phyloP scores from a whole-genome alignment of 1,140 invertebrate species.

The Drosophila pruinosa region DNA sequence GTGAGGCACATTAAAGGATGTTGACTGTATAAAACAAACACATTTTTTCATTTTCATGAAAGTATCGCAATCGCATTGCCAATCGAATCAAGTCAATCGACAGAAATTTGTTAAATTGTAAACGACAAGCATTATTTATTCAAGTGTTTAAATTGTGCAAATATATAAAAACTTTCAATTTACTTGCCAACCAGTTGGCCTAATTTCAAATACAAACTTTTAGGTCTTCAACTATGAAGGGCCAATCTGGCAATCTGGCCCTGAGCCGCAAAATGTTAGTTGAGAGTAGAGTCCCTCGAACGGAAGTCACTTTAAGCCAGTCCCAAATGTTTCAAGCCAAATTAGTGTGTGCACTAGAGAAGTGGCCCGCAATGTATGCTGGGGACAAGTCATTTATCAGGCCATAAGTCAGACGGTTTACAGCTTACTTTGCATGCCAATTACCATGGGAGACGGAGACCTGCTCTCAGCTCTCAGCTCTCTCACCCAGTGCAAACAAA shows the following conservation, averaged over 20 bases:
- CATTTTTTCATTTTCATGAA: too few relatives aligned
- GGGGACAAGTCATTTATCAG: conserved; percentile 37
- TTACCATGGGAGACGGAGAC: conserved; percentile 27
- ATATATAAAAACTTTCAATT: too few relatives aligned
- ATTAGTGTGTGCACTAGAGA: conserved; percentile 25
- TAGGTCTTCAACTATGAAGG: not conserved
- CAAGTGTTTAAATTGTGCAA: too few relatives aligned
- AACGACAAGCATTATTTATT: too few relatives aligned
- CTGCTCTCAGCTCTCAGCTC: not conserved
- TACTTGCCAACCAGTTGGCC: too few relatives aligned
- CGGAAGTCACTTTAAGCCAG: conserved; percentile 15
- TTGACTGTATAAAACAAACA: too few relatives aligned
- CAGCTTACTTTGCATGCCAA: conserved; percentile 52
- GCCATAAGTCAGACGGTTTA: conserved; percentile 35
- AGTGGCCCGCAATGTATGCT: not conserved
- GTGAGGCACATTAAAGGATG: too few relatives aligned
- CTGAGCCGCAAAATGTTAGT: conserved; percentile 7
- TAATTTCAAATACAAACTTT: too few relatives aligned
- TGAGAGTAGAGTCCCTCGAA: too few relatives aligned
- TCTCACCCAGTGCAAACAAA: not conserved
- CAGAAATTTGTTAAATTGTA: too few relatives aligned
- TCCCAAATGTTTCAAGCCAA: conserved; percentile 4
- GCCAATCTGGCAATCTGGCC: not conserved
- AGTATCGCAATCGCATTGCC: not conserved
- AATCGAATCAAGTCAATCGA: conserved; percentile 14